Conservation (phyloP, 1,140 invertebrate genomes). For the Argopecten irradians region DNA sequence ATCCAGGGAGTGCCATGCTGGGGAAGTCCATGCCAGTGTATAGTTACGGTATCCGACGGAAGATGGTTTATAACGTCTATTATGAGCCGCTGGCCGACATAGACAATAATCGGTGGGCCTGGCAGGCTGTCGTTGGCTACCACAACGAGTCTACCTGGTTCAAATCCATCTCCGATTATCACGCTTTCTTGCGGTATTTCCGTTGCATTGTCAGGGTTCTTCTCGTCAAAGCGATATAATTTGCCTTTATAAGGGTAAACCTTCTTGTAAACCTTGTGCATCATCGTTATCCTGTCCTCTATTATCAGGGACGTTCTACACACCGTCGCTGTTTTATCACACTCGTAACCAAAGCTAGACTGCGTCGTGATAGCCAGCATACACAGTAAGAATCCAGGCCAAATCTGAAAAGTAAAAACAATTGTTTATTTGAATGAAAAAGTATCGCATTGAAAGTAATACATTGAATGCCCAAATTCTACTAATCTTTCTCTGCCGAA, state of each 20-base stretch:
- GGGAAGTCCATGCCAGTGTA: constrained; percentile 31
- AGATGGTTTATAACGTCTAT: constrained; percentile 25
- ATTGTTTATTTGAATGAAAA: background rate
- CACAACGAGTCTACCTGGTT: background rate
- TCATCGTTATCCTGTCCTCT: constrained; percentile 55
- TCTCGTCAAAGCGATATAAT: background rate
- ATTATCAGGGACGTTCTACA: constrained; percentile 55
- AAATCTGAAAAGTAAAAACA: background rate
- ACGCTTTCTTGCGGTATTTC: background rate
- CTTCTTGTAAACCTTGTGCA: constrained; percentile 13
- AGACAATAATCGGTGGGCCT: constrained; percentile 27
- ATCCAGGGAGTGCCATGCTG: constrained; percentile 78
- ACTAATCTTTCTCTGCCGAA: no score
- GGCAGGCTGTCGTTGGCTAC: constrained; percentile 28
- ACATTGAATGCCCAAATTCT: no score
- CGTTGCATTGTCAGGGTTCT: background rate
- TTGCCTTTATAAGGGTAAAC: background rate
- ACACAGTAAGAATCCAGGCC: background rate
- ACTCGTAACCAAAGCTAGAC: constrained; percentile 27
- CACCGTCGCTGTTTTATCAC: constrained; percentile 33
- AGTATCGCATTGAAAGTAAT: no score
- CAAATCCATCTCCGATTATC: constrained; percentile 25
- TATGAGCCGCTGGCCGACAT: constrained; percentile 23
- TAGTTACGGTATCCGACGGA: constrained; percentile 70
- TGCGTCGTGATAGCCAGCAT: background rate